These are phyloP conservation scores for Scaptomyza tumidula DNA, from an alignment of 2,888 invertebrate genomes.

Conservation along the genomic window DNA sequence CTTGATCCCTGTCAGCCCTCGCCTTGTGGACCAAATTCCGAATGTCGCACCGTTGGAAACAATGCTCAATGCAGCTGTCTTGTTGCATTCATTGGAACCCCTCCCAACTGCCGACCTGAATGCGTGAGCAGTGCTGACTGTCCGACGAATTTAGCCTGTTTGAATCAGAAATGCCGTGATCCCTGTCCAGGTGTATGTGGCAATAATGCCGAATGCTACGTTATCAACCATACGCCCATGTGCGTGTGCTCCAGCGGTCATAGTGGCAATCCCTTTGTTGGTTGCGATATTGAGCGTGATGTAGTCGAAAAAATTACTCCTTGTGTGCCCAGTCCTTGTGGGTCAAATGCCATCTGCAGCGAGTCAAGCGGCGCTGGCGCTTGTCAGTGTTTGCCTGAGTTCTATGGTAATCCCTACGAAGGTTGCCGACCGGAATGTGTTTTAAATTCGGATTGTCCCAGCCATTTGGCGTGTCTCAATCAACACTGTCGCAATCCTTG, in stretches of 20 bases:
- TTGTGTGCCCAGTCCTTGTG: slow-evolving; percentile 91
- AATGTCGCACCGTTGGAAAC: slow-evolving; percentile 88
- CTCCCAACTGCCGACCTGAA: slow-evolving; percentile 91
- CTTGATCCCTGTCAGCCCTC: slow-evolving; percentile 88
- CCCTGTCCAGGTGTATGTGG: slow-evolving; percentile 90
- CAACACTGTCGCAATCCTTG: slow-evolving; percentile 92
- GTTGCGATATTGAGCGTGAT: slow-evolving; percentile 65
- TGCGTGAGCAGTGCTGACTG: slow-evolving; percentile 92
- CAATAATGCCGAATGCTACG: slow-evolving; percentile 86
- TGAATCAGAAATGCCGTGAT: slow-evolving; percentile 89
- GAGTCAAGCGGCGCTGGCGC: slow-evolving; percentile 87
- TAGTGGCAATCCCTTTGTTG: slow-evolving; percentile 87
- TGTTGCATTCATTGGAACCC: slow-evolving; percentile 89
- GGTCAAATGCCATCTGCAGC: slow-evolving; percentile 90
- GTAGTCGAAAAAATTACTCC: slow-evolving; percentile 84
- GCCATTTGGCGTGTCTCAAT: slow-evolving; percentile 88
- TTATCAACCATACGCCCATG: slow-evolving; percentile 87
- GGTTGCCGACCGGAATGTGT: slow-evolving; percentile 91
- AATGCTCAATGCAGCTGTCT: slow-evolving; percentile 90
- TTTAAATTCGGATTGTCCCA: slow-evolving; percentile 89
- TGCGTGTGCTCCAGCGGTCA: slow-evolving; percentile 86
- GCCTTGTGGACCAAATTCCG: slow-evolving; percentile 92
- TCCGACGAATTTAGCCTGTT: slow-evolving; percentile 89
- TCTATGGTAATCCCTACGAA: slow-evolving; percentile 91
- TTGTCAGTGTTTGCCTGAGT: slow-evolving; percentile 89